Conservation (phyloP, 2,888 invertebrate genomes). For the Parnassius smintheus region DNA sequence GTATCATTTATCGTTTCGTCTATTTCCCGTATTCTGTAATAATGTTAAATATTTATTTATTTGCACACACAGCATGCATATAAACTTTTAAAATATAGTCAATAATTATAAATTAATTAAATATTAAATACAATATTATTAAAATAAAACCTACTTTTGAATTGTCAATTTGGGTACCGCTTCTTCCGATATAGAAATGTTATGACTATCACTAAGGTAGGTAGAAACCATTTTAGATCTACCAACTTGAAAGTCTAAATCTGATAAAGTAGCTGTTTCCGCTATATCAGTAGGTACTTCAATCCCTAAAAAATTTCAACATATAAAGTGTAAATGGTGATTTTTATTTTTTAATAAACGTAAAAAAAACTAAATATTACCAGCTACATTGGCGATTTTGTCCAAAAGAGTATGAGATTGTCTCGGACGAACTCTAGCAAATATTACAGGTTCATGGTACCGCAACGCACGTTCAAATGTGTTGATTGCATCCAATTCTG, state of each 20-base stretch:
- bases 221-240: slow-evolving; percentile 30
- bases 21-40: slow-evolving; percentile 34
- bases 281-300: slow-evolving; percentile 26
- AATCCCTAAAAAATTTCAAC: slow-evolving; percentile 29
- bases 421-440: neutral
- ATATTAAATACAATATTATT: neutral
- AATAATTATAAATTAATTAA: too few relatives aligned
- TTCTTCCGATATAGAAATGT: slow-evolving; percentile 29
- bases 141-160: slow-evolving; percentile 32
- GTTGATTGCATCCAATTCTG: slow-evolving; percentile 12
- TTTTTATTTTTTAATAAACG: too few relatives aligned
- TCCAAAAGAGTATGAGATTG: slow-evolving; percentile 3
- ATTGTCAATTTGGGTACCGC: slow-evolving; percentile 32
- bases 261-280: slow-evolving; percentile 31
- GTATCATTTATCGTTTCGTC: slow-evolving; percentile 29
- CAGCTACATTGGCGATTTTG: slow-evolving; percentile 14
- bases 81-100: too few relatives aligned
- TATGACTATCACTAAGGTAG: slow-evolving; percentile 31
- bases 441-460: slow-evolving; percentile 9
- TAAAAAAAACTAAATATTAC: neutral
- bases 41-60: slow-evolving; percentile 16
- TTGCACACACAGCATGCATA: too few relatives aligned
- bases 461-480: slow-evolving; percentile 17
- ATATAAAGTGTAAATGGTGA: neutral
- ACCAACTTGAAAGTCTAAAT: slow-evolving; percentile 31